Percentiles rank a stretch among this genome's conserved stretches.
These are phyloP conservation scores for Gobiocypris rarus DNA, from an alignment of 2,113 vertebrate genomes.

Conservation along the genomic window DNA sequence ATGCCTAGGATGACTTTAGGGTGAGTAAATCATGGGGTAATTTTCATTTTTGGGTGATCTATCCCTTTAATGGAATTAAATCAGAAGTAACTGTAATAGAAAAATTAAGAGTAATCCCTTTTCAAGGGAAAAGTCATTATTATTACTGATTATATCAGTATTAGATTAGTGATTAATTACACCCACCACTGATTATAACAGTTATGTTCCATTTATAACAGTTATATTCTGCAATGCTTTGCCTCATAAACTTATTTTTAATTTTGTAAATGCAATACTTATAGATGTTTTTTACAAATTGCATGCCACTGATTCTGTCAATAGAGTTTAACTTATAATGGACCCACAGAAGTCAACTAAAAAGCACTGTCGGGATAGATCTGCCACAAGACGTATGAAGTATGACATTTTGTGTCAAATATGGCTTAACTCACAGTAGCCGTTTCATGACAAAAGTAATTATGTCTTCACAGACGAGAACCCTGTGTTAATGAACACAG, in stretches of 20 bases:
- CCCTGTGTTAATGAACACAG: background rate
- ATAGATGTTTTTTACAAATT: background rate
- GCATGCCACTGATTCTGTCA: background rate
- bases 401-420: conserved; percentile 31
- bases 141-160: too few species aligned
- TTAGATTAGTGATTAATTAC: too few species aligned
- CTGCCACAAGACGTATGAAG: background rate
- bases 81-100: too few species aligned
- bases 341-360: background rate
- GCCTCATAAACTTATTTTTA: background rate
- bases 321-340: background rate
- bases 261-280: background rate
- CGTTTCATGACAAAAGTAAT: background rate
- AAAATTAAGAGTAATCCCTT: too few species aligned
- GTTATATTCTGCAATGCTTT: background rate
- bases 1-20: too few species aligned
- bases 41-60: too few species aligned
- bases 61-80: too few species aligned
- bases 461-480: background rate
- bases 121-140: too few species aligned
- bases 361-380: background rate
- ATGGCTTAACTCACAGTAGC: conserved; percentile 28
- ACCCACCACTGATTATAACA: background rate
- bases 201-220: background rate
- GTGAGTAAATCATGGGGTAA: too few species aligned